A percentile compares a stretch with the other conserved stretches of the same genome.
phyloP scores from a whole-genome alignment of 2,797 vertebrate species.

The Gambelia wislizenii region DNA sequence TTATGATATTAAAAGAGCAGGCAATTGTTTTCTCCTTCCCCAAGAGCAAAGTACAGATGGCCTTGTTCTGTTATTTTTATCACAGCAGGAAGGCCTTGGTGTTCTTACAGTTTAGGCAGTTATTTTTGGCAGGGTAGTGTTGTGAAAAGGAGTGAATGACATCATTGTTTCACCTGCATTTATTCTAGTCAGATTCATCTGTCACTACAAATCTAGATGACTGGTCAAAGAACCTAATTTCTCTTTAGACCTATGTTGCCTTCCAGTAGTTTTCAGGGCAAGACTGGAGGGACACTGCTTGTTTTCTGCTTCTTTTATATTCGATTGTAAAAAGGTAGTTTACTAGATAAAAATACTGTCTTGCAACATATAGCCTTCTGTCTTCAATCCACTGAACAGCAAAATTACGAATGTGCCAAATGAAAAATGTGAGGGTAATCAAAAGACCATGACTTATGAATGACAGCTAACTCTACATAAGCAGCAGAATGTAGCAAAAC shows the following conservation, averaged over 20 bases:
- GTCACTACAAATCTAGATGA: constrained; percentile 14
- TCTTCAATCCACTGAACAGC: background rate
- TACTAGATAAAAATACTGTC: background rate
- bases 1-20: background rate
- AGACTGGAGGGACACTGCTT: background rate
- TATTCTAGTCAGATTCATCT: constrained; percentile 48
- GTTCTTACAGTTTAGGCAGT: constrained; percentile 52
- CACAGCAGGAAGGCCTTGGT: constrained; percentile 54
- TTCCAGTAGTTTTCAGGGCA: constrained; percentile 10
- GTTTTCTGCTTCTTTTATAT: constrained; percentile 10
- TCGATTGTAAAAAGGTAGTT: background rate
- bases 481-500: too few species aligned
- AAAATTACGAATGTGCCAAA: background rate
- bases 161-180: constrained; percentile 44
- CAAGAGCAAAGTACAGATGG: constrained; percentile 37
- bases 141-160: constrained; percentile 54
- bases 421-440: background rate
- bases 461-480: background rate
- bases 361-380: constrained; percentile 8
- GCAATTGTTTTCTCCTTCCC: constrained; percentile 17
- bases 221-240: constrained; percentile 25
- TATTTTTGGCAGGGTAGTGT: constrained; percentile 54
- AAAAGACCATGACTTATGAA: background rate
- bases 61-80: constrained; percentile 39
- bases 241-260: constrained; percentile 18